Percentiles rank a stretch among this genome's conserved stretches.
These are phyloP conservation scores for Cyaniris semiargus DNA, from an alignment of 2,888 invertebrate genomes.

Conservation along the genomic window DNA sequence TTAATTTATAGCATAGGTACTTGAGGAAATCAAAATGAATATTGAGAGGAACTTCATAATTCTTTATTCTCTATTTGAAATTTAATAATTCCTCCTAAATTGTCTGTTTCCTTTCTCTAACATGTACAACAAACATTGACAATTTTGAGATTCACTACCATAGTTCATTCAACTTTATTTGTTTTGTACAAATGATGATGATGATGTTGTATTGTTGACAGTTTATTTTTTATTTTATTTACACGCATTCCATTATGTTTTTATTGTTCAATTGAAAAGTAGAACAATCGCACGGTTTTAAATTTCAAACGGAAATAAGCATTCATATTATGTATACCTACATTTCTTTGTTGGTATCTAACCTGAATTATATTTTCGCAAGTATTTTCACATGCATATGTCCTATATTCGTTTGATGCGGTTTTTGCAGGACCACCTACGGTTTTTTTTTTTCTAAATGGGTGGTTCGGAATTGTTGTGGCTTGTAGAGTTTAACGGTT, in stretches of 20 bases:
- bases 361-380: conserved; percentile 1
- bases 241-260: conserved; percentile 34
- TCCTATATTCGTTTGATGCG: conserved; percentile 12
- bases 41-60: not conserved
- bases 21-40: too few species aligned
- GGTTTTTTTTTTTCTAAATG: conserved; percentile 19
- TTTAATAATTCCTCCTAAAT: not conserved
- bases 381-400: not conserved
- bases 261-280: conserved; percentile 44
- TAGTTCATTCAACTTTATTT: not conserved
- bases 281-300: conserved; percentile 52
- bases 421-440: conserved; percentile 21
- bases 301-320: conserved; percentile 35
- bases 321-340: conserved; percentile 18
- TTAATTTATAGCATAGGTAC: too few species aligned
- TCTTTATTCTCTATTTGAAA: not conserved
- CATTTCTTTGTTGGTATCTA: conserved; percentile 18
- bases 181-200: not conserved
- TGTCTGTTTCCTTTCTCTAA: not conserved
- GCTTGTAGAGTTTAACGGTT: conserved; percentile 8
- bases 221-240: conserved; percentile 19
- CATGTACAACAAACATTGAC: not conserved
- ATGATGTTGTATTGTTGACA: not conserved
- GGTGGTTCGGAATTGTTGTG: not conserved
- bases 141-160: not conserved